Conservation (phyloP, 2,797 vertebrate genomes). For the Stomatorhinus walkeri region DNA sequence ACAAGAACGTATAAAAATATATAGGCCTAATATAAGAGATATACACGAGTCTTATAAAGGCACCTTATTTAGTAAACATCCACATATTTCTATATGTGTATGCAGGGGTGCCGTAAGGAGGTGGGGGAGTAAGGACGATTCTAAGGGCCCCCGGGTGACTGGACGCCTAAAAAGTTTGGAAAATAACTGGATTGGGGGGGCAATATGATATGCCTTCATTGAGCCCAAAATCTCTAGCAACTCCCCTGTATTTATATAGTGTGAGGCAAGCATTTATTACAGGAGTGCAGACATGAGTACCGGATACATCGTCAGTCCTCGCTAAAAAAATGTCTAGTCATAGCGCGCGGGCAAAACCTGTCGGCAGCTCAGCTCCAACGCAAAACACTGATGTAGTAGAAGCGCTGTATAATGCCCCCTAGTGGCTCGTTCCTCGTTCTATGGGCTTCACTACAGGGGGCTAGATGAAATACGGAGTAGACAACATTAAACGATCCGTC, state of each 20-base stretch:
- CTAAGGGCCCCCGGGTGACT: neutral
- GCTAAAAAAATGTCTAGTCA: constrained; percentile 43
- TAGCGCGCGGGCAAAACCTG: neutral
- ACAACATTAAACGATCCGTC: neutral
- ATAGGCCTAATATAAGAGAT: neutral
- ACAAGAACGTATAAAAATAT: neutral
- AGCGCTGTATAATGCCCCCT: neutral
- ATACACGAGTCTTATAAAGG: neutral
- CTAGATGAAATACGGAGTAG: neutral
- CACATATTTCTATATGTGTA: neutral
- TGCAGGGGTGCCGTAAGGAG: neutral
- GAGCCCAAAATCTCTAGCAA: neutral
- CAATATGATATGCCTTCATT: neutral
- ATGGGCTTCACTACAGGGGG: neutral
- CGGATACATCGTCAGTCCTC: neutral
- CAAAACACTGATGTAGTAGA: neutral
- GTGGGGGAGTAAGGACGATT: neutral
- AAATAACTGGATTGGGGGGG: neutral
- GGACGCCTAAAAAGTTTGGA: neutral
- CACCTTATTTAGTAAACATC: neutral
- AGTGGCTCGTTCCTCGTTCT: neutral
- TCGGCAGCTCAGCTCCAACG: neutral
- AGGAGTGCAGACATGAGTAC: neutral
- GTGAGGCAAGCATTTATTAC: neutral
- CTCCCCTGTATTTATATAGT: neutral